phyloP scores from a whole-genome alignment of 2,888 invertebrate genomes.

The Tipula lateralis region DNA sequence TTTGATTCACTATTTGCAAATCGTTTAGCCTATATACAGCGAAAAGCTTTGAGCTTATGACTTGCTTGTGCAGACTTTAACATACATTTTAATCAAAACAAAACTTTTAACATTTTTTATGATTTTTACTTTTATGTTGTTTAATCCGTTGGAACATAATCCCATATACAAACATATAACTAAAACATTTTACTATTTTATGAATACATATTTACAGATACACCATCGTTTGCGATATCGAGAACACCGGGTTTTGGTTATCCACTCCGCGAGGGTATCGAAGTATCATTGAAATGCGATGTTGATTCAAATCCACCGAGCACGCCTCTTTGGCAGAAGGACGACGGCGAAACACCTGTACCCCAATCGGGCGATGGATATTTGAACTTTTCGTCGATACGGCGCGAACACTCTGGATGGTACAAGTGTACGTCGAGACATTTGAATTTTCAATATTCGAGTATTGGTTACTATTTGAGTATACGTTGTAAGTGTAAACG shows the following conservation, averaged over 20 bases:
- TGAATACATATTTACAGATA: slow-evolving; percentile 68
- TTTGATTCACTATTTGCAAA: too few relatives aligned
- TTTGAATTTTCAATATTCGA: slow-evolving; percentile 77
- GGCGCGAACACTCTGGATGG: slow-evolving; percentile 82
- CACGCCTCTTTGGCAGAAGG: slow-evolving; percentile 75
- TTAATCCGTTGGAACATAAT: not conserved
- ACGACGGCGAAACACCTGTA: slow-evolving; percentile 56
- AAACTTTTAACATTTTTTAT: not conserved
- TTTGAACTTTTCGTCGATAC: slow-evolving; percentile 77
- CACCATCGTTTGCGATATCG: slow-evolving; percentile 87
- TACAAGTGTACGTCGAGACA: slow-evolving; percentile 85
- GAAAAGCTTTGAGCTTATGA: not conserved
- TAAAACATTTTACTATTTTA: not conserved
- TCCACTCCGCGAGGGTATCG: slow-evolving; percentile 80
- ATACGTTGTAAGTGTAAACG: slow-evolving; percentile 69
- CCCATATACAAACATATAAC: not conserved
- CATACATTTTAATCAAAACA: not conserved
- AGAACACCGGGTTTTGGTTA: slow-evolving; percentile 90
- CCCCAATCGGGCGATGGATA: slow-evolving; percentile 72
- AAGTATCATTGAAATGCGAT: slow-evolving; percentile 84
- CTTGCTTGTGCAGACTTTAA: not conserved
- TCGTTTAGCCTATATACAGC: not conserved
- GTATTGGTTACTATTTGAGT: slow-evolving; percentile 86
- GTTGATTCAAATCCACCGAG: slow-evolving; percentile 91
- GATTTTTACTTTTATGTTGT: not conserved